phyloP scores from a whole-genome alignment of 2,888 invertebrate genomes.

The Adelphocoris suturalis region DNA sequence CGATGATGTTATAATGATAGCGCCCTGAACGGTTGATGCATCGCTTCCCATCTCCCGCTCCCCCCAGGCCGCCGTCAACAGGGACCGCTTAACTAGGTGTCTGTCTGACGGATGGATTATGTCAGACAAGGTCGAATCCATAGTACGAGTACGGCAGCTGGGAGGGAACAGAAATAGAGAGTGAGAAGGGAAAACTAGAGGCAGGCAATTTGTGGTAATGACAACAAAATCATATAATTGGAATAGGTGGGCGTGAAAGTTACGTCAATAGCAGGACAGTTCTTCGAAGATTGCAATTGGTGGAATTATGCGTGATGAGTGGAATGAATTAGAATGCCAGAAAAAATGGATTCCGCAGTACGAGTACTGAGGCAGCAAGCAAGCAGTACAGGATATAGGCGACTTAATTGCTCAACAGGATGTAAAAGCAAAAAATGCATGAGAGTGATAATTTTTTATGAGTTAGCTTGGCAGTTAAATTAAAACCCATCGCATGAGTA shows the following conservation, averaged over 20 bases:
- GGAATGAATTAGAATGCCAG: too few relatives aligned
- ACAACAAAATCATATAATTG: background rate
- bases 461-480: too few relatives aligned
- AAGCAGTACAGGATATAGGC: too few relatives aligned
- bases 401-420: too few relatives aligned
- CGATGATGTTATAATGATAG: slow-evolving; percentile 11
- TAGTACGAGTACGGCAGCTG: background rate
- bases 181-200: background rate
- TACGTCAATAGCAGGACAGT: background rate
- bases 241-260: background rate
- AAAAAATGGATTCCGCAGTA: too few relatives aligned
- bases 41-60: slow-evolving; percentile 51
- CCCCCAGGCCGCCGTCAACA: slow-evolving; percentile 1
- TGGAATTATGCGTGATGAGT: too few relatives aligned
- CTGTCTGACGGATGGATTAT: slow-evolving; percentile 52
- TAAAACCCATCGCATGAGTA: too few relatives aligned
- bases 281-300: too few relatives aligned
- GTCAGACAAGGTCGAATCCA: slow-evolving; percentile 54
- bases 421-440: too few relatives aligned
- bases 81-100: slow-evolving; percentile 46
- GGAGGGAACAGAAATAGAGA: background rate
- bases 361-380: too few relatives aligned
- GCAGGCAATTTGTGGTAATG: background rate
- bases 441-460: too few relatives aligned
- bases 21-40: slow-evolving; percentile 55